Evolutionary conservation across 2,113 vertebrate genomes (phyloP), one percentile per base, ranked within the genome.

Genomic region (Hypocryptadius cinnamomeus): DNA sequence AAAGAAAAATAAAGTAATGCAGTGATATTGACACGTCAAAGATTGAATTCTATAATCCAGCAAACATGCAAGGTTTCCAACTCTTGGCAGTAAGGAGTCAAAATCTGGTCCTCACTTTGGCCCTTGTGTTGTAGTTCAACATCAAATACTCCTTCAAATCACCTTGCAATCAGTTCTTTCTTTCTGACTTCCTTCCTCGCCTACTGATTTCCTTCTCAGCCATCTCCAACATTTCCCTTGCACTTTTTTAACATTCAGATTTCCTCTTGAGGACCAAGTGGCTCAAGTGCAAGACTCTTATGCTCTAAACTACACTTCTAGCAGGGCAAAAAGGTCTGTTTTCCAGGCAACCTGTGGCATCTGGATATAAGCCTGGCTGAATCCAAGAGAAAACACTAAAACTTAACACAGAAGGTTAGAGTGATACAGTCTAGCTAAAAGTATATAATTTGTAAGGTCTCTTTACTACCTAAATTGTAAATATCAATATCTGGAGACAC

Each of bases 191-290:
- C 79, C 78, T 92, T 93, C 87, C 74, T 90, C 0, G 3, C 74
- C 85, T 78, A 47, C 91, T 42, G 81, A 91, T 48, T 94, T 96
- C 89, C 87, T 96, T 64, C 77, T 40, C 44, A 92, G 59, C 42
- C 64, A 86, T 64, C 94, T 80, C 61, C 85, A 76, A 68, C 50
- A 21, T 73, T 95, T 95, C 92, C 92, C 90, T 89, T 93, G 78
- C 59, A 85, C 65, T 33, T 73, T 79, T 94, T 79, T 87, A 87
- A 87, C 73, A 94, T 89, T 74, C 56, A 72, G 73, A 79, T 79
- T 94, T 95, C 81, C 79, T 88, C 87, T 65, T 70, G 61, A 89
- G 83, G 78, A 83, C 35, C 57, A 21, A 80, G 69, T 17, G 21
- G 81, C 63, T 94, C 56, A 48, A 50, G 47, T 35, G 61, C 45